phyloP scores from a whole-genome alignment of 2,888 invertebrate species.

The Escarpia spicata region DNA sequence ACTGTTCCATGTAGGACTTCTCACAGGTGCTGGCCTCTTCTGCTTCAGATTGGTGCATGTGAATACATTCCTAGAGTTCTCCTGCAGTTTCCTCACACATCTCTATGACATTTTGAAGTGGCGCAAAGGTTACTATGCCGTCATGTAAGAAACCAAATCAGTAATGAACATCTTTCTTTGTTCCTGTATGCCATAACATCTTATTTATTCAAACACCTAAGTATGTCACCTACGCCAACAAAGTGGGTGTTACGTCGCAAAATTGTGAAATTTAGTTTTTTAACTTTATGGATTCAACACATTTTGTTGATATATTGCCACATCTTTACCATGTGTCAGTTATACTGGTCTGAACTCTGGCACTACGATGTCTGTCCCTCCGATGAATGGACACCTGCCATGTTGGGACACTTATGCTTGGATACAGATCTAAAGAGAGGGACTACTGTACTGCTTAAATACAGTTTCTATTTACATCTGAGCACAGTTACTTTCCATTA shows the following conservation, averaged over 20 bases:
- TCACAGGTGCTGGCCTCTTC: neutral
- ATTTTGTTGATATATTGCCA: too few species aligned
- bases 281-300: too few species aligned
- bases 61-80: neutral
- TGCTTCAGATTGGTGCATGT: neutral
- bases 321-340: too few species aligned
- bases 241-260: too few species aligned
- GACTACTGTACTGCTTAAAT: too few species aligned
- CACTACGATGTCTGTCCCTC: too few species aligned
- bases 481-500: neutral
- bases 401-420: too few species aligned
- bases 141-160: neutral
- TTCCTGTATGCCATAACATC: neutral
- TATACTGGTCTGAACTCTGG: too few species aligned
- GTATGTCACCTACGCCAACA: neutral
- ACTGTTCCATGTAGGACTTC: neutral
- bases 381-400: too few species aligned
- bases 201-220: neutral
- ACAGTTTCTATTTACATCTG: too few species aligned
- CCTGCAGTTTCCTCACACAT: neutral
- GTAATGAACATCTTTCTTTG: neutral
- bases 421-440: too few species aligned
- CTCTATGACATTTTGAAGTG: neutral
- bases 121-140: neutral
- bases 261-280: too few species aligned